phyloP scores from a whole-genome alignment of 2,113 vertebrate species.

The Xenopus borealis region DNA sequence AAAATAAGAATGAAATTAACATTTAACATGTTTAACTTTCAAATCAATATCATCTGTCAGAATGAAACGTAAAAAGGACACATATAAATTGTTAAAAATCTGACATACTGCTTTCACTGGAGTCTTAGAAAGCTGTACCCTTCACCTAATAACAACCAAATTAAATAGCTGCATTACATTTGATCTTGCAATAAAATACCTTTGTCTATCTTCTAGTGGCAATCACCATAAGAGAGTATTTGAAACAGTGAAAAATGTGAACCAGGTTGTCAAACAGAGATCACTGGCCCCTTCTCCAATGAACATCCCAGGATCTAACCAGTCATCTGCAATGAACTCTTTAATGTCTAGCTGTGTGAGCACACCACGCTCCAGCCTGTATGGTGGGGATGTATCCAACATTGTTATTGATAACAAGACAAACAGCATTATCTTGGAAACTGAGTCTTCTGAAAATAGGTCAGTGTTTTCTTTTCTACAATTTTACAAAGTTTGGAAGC shows the following conservation, averaged over 20 bases:
- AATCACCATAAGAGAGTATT: conserved; percentile 91
- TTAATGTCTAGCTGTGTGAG: conserved; percentile 86
- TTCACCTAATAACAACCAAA: too few relatives aligned
- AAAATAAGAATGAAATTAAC: too few relatives aligned
- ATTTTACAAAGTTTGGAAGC: too few relatives aligned
- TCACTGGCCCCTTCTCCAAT: conserved; percentile 84
- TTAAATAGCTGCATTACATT: too few relatives aligned
- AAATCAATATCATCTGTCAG: too few relatives aligned
- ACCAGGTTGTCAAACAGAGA: conserved; percentile 88
- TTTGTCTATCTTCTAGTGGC: conserved; percentile 58
- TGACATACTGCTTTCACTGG: too few relatives aligned
- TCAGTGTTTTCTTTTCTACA: conserved; percentile 51
- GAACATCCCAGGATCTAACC: conserved; percentile 98
- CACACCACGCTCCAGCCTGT: conserved; percentile 86
- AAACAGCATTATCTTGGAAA: conserved; percentile 82
- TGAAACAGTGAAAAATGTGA: conserved; percentile 88
- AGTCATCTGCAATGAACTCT: conserved; percentile 88
- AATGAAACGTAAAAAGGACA: too few relatives aligned
- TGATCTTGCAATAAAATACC: too few relatives aligned
- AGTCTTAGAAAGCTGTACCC: too few relatives aligned
- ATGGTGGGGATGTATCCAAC: conserved; percentile 79
- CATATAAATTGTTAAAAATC: too few relatives aligned
- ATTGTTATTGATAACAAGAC: conserved; percentile 86
- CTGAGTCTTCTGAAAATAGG: conserved; percentile 70
- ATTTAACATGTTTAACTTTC: too few relatives aligned